Evolutionary conservation across 2,888 invertebrate species (phyloP).

Genomic region (Dynastes maya): DNA sequence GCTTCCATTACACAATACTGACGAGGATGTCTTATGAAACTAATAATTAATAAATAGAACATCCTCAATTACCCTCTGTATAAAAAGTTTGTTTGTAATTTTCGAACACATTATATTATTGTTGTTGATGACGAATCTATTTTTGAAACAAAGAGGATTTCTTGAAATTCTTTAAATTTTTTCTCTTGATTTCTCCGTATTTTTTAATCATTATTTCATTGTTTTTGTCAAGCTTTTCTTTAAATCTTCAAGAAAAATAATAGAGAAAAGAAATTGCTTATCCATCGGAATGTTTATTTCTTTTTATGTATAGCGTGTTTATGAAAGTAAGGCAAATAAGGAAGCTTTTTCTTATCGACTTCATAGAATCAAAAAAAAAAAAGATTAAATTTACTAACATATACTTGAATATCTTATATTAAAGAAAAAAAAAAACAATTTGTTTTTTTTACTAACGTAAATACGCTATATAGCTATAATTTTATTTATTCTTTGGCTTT

Average conservation of each 20-base stretch:
- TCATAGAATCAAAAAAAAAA: too few relatives aligned
- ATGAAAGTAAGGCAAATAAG: background rate
- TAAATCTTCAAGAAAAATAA: too few relatives aligned
- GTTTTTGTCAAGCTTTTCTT: background rate
- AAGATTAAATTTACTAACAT: too few relatives aligned
- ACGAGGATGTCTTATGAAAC: slow-evolving; percentile 49
- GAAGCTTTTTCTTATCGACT: too few relatives aligned
- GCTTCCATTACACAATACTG: slow-evolving; percentile 64
- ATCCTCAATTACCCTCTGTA: slow-evolving; percentile 56
- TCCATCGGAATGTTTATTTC: background rate
- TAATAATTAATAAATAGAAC: slow-evolving; percentile 42
- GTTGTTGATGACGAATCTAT: slow-evolving; percentile 62
- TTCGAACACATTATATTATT: slow-evolving; percentile 61
- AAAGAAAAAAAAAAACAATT: too few relatives aligned
- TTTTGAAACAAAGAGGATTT: too few relatives aligned
- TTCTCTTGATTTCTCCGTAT: background rate
- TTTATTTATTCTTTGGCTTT: slow-evolving; percentile 45
- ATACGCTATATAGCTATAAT: background rate
- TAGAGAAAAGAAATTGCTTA: too few relatives aligned
- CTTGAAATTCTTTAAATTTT: too few relatives aligned
- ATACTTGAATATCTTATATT: too few relatives aligned
- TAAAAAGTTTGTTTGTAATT: slow-evolving; percentile 55
- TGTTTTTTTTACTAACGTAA: background rate
- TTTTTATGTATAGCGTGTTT: background rate
- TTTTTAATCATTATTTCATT: slow-evolving; percentile 5